Evolutionary conservation across 2,888 invertebrate species (phyloP).

Genomic region (Drosophila diplacantha): DNA sequence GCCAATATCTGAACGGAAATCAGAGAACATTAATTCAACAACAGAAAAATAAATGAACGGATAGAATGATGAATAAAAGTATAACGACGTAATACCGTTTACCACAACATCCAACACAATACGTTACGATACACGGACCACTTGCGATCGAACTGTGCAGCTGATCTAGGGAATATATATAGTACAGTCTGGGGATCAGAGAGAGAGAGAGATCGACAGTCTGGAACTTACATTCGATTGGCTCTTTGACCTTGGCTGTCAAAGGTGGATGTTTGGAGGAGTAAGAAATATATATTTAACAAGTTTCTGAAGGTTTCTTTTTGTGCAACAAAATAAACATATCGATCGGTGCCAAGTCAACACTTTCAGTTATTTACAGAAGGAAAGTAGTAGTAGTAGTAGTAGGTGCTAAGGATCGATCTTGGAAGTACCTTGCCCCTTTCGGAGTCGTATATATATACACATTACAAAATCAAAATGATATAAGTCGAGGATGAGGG

Average conservation of each 20-base stretch:
- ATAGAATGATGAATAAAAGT: slow-evolving; percentile 22
- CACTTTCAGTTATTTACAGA: slow-evolving; percentile 37
- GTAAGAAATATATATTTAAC: slow-evolving; percentile 14
- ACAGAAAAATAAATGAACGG: slow-evolving; percentile 8
- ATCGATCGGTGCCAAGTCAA: slow-evolving; percentile 48
- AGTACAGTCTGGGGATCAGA: slow-evolving; percentile 19
- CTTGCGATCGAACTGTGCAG: slow-evolving; percentile 29
- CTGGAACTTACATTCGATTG: slow-evolving; percentile 18
- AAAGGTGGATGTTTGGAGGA: slow-evolving; percentile 27
- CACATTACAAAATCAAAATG: slow-evolving; percentile 21
- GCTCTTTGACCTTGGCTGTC: slow-evolving; percentile 20
- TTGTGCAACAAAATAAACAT: slow-evolving; percentile 52
- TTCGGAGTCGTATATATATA: slow-evolving; percentile 13
- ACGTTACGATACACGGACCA: slow-evolving; percentile 27
- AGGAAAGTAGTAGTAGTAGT: slow-evolving; percentile 28
- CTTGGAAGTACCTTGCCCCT: slow-evolving; percentile 30
- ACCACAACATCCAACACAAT: slow-evolving; percentile 49
- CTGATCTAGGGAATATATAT: slow-evolving; percentile 17
- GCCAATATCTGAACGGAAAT: slow-evolving; percentile 53
- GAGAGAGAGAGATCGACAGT: slow-evolving; percentile 6
- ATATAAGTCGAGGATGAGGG: slow-evolving; percentile 32
- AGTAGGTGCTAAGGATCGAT: slow-evolving; percentile 31
- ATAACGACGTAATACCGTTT: slow-evolving; percentile 5
- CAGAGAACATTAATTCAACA: slow-evolving; percentile 18
- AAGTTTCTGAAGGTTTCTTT: slow-evolving; percentile 23